These are phyloP conservation scores for Apodemia hepburni DNA, from an alignment of 2,888 invertebrate species.

Conservation along the genomic window DNA sequence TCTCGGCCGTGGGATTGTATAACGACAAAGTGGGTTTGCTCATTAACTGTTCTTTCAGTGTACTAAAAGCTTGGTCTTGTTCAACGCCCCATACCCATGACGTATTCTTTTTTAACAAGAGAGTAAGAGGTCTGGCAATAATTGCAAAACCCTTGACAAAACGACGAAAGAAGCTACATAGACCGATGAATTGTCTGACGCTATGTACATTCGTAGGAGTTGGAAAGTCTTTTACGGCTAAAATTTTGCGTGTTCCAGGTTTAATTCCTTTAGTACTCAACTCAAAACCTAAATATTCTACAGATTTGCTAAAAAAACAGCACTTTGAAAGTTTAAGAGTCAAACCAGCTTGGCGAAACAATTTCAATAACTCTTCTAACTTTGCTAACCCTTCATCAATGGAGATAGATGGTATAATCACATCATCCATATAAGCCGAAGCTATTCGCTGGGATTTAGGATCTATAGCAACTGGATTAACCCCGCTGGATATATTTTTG, in stretches of 20 bases:
- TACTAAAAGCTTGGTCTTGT: background rate
- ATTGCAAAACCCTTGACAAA: background rate
- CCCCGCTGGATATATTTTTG: constrained; percentile 19
- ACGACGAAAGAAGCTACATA: constrained; percentile 9
- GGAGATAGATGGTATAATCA: background rate
- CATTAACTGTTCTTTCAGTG: constrained; percentile 4
- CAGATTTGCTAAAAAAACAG: constrained; percentile 7
- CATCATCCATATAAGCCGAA: background rate
- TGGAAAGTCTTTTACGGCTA: constrained; percentile 1
- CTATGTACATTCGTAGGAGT: constrained; percentile 10
- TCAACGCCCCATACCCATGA: background rate
- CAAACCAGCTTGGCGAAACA: background rate
- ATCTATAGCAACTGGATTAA: background rate
- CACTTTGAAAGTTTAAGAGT: constrained; percentile 2
- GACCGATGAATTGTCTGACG: constrained; percentile 10
- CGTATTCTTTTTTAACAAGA: background rate
- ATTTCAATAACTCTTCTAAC: background rate
- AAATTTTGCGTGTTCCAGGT: background rate
- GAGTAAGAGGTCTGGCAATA: background rate
- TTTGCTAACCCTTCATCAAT: background rate
- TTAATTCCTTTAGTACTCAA: background rate
- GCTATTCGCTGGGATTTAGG: background rate
- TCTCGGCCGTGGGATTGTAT: constrained; percentile 32
- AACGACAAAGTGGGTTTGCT: constrained; percentile 34
- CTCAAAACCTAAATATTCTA: constrained; percentile 10